Base-by-base conservation (phyloP, 2,797 vertebrate species). In the Danio albolineatus region DNA sequence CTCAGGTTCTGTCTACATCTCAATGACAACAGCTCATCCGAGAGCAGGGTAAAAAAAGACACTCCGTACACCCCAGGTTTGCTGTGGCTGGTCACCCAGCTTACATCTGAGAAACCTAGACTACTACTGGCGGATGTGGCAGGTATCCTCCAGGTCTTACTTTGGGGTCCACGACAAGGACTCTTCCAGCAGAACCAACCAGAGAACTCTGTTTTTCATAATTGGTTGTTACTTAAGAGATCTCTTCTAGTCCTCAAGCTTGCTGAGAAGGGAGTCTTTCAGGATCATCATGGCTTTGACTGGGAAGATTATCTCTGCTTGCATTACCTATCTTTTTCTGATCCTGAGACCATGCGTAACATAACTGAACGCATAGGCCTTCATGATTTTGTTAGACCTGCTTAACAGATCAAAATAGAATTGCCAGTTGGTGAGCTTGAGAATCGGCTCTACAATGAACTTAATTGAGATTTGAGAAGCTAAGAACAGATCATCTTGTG, bases 291-390 rank as follows among this genome's bases (percentile, higher is more conserved):
- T 1, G 56, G 16, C 46, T 76, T 90, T 65, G 75, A 91, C 8
- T 94, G 95, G 57, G 95, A 96, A 87, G 94, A 95, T 76, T 93
- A 87, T 79, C 88, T 96, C 82, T 93, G 92, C 72, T 89, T 96
- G 66, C 93, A 92, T 1, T 96, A 95, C 76, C 85, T 96, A 67
- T 85, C 90, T 0, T 87, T 90, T 5, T 85, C 86, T 57, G 92
- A 93, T 0, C 86, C 91, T 0, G 85, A 93, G 41, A 86, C 61
- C 0, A 60, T 96, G 10, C 70, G 61, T 53, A 89, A 78, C 0
- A 74, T 86, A 69, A 89, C 86, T 14, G 77, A 83, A 67, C 73
- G 82, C 39, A 87, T 95, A 17, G 87, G 90, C 41, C 4, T 69
- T 16, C 72, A 82, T 38, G 82, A 79, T 0, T 16, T 5, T 56